phyloP scores from a whole-genome alignment of 2,797 vertebrate genomes.

The Cyprinella venusta region DNA sequence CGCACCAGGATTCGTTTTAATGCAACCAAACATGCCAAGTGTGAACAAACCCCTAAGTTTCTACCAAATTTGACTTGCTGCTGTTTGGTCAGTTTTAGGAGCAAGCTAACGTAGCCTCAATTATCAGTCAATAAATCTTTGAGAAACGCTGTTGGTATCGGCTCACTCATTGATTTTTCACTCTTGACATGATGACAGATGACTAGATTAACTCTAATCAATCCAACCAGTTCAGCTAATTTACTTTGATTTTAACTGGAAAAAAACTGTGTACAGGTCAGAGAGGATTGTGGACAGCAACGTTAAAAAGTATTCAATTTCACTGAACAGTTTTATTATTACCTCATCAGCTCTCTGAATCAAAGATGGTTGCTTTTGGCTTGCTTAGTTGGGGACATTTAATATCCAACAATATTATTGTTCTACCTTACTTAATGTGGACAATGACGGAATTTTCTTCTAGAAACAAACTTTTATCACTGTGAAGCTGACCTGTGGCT shows the following conservation, averaged over 20 bases:
- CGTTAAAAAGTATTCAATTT: not conserved
- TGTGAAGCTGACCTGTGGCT: too few species aligned
- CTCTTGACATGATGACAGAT: not conserved
- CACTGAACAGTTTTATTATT: too few species aligned
- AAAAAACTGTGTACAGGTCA: not conserved
- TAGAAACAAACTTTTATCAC: too few species aligned
- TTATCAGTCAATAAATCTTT: slow-evolving; percentile 5
- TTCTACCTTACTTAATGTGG: too few species aligned
- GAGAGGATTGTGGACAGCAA: not conserved
- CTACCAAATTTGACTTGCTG: not conserved
- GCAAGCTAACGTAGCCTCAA: not conserved
- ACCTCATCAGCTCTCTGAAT: too few species aligned
- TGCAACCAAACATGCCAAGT: not conserved
- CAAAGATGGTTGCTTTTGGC: too few species aligned
- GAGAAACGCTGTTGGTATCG: not conserved
- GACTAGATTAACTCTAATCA: slow-evolving; percentile 10
- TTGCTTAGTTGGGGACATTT: too few species aligned
- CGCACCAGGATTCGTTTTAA: not conserved
- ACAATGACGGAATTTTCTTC: too few species aligned
- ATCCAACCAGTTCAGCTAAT: not conserved
- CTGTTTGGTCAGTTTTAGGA: not conserved
- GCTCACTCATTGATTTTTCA: not conserved
- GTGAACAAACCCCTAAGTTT: not conserved
- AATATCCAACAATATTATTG: too few species aligned
- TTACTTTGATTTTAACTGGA: not conserved